A percentile compares a stretch with the other conserved stretches of the same genome.
Conservation (phyloP, 2,888 invertebrate genomes). For the Caradrina clavipalpis region DNA sequence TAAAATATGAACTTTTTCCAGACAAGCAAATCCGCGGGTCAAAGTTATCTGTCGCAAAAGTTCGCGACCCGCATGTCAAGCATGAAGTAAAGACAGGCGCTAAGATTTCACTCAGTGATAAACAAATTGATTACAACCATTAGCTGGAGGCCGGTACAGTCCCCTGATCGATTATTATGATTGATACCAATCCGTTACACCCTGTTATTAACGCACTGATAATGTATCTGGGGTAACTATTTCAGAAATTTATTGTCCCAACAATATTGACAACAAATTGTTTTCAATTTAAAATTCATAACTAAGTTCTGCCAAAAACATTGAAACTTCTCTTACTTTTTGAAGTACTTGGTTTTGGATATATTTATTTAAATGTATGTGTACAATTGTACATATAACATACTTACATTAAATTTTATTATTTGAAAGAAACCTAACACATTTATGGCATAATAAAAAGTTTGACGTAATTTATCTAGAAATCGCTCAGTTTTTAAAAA, state of each 20-base stretch:
- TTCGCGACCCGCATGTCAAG: slow-evolving; percentile 33
- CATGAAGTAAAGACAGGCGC: slow-evolving; percentile 62
- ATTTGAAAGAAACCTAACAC: too few relatives aligned
- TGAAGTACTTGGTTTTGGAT: too few relatives aligned
- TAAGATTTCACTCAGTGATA: slow-evolving; percentile 67
- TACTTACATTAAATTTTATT: too few relatives aligned
- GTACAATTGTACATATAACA: too few relatives aligned
- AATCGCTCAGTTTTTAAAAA: too few relatives aligned
- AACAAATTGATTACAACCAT: slow-evolving; percentile 71
- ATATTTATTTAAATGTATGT: too few relatives aligned
- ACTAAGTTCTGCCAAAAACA: background rate
- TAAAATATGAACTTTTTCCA: too few relatives aligned
- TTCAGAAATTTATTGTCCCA: slow-evolving; percentile 58
- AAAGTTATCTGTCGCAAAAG: slow-evolving; percentile 8
- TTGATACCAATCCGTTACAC: slow-evolving; percentile 65
- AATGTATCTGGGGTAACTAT: slow-evolving; percentile 69
- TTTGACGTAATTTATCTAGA: too few relatives aligned
- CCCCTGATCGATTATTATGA: slow-evolving; percentile 70
- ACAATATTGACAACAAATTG: slow-evolving; percentile 32
- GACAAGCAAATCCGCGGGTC: too few relatives aligned
- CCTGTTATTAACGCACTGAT: slow-evolving; percentile 58
- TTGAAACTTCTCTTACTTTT: too few relatives aligned
- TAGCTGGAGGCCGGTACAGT: slow-evolving; percentile 54
- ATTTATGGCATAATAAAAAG: too few relatives aligned
- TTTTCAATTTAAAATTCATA: slow-evolving; percentile 26